These are phyloP conservation scores for Rhopalosiphum maidis DNA, from an alignment of 1,140 invertebrate genomes.

Conservation along the genomic window DNA sequence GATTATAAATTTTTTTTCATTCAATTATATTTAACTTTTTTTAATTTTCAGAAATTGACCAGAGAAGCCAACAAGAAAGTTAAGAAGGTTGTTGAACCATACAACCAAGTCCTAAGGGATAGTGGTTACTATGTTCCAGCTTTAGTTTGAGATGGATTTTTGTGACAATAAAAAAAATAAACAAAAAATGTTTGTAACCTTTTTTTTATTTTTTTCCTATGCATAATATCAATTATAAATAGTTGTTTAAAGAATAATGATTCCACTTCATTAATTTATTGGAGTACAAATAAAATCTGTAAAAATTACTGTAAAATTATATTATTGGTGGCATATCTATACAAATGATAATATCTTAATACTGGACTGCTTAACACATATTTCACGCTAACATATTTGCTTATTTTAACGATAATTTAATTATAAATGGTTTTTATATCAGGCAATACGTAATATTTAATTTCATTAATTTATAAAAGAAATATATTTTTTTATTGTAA, in stretches of 20 bases:
- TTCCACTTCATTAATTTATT: no score
- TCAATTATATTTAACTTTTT: background rate
- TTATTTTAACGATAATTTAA: no score
- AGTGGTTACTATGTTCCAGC: constrained; percentile 51
- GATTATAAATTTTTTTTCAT: background rate
- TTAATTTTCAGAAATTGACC: constrained; percentile 78
- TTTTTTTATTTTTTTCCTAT: background rate
- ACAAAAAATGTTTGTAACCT: background rate
- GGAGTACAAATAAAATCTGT: no score
- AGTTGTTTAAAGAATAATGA: background rate
- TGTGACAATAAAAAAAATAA: constrained; percentile 31
- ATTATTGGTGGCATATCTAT: no score
- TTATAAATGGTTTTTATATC: no score
- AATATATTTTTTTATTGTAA: no score
- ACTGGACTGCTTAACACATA: no score
- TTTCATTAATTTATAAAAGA: no score
- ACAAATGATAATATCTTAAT: no score
- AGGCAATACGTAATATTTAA: no score
- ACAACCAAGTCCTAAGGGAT: constrained; percentile 66
- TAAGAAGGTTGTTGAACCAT: constrained; percentile 76
- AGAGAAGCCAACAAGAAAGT: constrained; percentile 81
- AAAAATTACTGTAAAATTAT: no score
- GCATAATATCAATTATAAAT: background rate
- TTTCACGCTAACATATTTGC: no score
- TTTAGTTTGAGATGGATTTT: constrained; percentile 29